These are phyloP conservation scores for Pomacea canaliculata DNA, from an alignment of 2,888 invertebrate genomes.

Conservation along the genomic window DNA sequence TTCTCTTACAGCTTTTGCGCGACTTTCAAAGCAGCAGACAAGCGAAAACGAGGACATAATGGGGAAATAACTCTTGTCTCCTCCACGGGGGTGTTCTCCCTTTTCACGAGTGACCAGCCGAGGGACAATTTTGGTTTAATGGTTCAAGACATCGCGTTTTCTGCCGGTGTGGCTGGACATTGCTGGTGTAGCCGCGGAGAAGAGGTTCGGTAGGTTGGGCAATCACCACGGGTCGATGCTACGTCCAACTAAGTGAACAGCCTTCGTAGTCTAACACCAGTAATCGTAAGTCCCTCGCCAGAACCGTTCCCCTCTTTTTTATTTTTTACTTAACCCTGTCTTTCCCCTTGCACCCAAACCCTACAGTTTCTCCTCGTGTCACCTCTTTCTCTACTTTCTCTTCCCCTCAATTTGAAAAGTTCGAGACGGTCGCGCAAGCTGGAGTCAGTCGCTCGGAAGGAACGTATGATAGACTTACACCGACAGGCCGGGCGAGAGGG, in stretches of 20 bases:
- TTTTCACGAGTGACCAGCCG: constrained; percentile 24
- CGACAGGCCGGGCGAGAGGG: constrained; percentile 24
- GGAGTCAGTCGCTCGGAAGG: constrained; percentile 20
- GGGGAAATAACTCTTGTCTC: constrained; percentile 19
- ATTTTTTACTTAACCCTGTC: constrained; percentile 4
- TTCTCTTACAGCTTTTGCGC: neutral
- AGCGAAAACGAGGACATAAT: constrained; percentile 1
- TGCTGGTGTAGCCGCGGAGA: neutral
- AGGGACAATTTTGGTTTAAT: constrained; percentile 16
- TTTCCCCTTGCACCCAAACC: neutral
- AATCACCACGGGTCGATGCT: constrained; percentile 9
- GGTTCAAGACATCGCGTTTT: constrained; percentile 7
- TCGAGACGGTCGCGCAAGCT: neutral
- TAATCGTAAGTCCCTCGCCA: constrained; percentile 16
- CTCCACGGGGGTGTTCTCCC: constrained; percentile 17
- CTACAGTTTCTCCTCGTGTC: neutral
- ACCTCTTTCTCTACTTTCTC: neutral
- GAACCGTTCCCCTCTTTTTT: neutral
- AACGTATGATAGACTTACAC: constrained; percentile 23
- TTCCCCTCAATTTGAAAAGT: constrained; percentile 9
- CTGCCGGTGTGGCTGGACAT: constrained; percentile 1
- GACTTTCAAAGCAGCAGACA: neutral
- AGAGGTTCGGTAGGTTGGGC: constrained; percentile 8
- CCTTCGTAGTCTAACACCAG: constrained; percentile 8
- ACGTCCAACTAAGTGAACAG: constrained; percentile 11